Evolutionary conservation across 2,888 invertebrate genomes (phyloP).

Genomic region (Oligia strigilis): DNA sequence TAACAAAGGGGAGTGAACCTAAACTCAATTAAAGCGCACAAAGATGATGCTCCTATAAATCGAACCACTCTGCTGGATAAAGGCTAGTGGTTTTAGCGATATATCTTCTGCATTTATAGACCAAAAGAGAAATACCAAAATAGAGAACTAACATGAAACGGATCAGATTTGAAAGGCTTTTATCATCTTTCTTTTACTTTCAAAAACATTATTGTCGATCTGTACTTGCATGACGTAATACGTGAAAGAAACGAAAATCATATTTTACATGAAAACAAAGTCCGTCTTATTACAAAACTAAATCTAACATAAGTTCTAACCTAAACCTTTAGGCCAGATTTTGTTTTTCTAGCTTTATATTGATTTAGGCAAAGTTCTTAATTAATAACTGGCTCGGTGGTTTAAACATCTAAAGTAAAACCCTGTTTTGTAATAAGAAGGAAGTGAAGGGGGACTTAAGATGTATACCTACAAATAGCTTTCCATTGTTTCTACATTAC

Average conservation of each 20-base stretch:
- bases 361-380: not conserved
- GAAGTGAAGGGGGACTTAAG: not conserved
- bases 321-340: not conserved
- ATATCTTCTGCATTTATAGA: conserved; percentile 15
- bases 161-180: not conserved
- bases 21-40: conserved; percentile 34
- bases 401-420: not conserved
- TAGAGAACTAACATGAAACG: not conserved
- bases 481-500: not conserved
- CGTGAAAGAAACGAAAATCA: not conserved
- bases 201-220: not conserved
- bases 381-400: not conserved
- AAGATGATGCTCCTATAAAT: conserved; percentile 34
- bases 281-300: not conserved
- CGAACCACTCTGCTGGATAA: conserved; percentile 23
- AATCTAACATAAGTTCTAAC: not conserved
- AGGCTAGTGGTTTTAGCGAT: conserved; percentile 6
- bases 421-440: not conserved
- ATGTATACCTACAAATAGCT: not conserved
- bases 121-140: not conserved
- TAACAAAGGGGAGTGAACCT: conserved; percentile 21
- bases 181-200: not conserved
- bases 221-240: not conserved
- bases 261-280: too few species aligned
- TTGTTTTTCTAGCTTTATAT: not conserved